phyloP scores from a whole-genome alignment of 2,888 invertebrate species.

The Tetropium fuscum region DNA sequence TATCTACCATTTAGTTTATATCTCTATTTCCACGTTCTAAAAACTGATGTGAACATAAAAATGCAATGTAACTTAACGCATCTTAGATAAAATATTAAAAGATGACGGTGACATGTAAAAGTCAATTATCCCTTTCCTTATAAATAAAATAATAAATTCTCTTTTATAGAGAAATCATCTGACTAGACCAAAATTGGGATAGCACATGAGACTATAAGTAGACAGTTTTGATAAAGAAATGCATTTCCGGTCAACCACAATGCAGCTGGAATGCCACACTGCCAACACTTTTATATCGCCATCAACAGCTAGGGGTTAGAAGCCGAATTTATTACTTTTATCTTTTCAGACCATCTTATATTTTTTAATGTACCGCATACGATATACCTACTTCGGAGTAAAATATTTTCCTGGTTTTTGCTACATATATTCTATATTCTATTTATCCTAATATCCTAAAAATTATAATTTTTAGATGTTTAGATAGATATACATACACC shows the following conservation, averaged over 20 bases:
- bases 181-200: slow-evolving; percentile 29
- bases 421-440: no score
- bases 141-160: slow-evolving; percentile 5
- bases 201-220: slow-evolving; percentile 43
- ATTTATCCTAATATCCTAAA: no score
- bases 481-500: no score
- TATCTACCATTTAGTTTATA: no score
- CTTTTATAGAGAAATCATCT: slow-evolving; percentile 3
- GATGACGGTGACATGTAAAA: slow-evolving; percentile 13
- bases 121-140: slow-evolving; percentile 3
- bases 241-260: slow-evolving; percentile 49
- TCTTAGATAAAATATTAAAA: slow-evolving; percentile 1
- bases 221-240: slow-evolving; percentile 46
- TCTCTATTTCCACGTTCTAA: no score
- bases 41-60: no score
- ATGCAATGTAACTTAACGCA: no score
- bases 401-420: no score
- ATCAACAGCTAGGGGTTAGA: slow-evolving; percentile 35
- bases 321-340: slow-evolving; percentile 33
- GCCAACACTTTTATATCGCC: slow-evolving; percentile 26
- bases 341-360: no score
- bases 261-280: slow-evolving; percentile 25
- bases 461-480: no score
- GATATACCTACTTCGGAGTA: no score
- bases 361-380: no score